Evolutionary conservation across 2,113 vertebrate species (phyloP).

Genomic region (Piprites chloris): DNA sequence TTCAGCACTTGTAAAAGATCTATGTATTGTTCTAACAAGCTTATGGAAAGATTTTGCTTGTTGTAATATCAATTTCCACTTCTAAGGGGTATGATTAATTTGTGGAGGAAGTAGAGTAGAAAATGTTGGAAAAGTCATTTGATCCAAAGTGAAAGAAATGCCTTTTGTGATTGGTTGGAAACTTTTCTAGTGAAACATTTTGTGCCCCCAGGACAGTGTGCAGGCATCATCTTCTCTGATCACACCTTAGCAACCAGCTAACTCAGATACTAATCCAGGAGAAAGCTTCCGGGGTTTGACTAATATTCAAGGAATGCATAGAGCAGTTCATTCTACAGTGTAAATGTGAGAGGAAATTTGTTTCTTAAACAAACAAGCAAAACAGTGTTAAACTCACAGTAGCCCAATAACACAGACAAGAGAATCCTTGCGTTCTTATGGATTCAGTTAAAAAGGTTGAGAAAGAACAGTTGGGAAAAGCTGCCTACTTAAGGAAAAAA

Average conservation of each 20-base stretch:
- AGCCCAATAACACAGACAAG: background rate
- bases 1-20: background rate
- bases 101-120: background rate
- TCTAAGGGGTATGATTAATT: background rate
- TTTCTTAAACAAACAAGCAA: background rate
- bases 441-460: background rate
- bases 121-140: background rate
- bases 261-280: background rate
- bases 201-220: background rate
- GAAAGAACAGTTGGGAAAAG: background rate
- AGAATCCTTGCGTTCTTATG: accelerated
- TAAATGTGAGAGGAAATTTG: background rate
- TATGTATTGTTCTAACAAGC: background rate
- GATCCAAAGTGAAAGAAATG: background rate
- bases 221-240: background rate
- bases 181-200: background rate
- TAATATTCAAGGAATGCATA: background rate
- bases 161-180: background rate
- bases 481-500: background rate
- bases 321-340: background rate
- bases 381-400: background rate
- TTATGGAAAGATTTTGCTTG: background rate
- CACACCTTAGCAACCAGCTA: background rate
- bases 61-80: background rate
- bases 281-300: background rate